phyloP scores from a whole-genome alignment of 2,113 vertebrate genomes.

The Arenaria interpres region DNA sequence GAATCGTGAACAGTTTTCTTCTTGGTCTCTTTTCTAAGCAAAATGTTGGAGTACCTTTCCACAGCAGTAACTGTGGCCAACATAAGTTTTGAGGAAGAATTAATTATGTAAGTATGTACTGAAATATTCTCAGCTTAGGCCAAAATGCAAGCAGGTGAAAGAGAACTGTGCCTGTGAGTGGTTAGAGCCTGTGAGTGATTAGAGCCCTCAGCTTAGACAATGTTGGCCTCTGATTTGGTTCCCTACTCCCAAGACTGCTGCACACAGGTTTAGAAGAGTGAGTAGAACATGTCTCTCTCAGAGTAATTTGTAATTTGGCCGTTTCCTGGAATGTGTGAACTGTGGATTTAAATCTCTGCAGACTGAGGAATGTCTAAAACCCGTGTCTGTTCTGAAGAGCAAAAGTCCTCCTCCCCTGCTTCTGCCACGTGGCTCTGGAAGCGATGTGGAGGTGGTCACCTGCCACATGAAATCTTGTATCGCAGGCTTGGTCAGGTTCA shows the following conservation, averaged over 20 bases:
- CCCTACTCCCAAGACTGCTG: background rate
- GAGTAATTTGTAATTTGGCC: background rate
- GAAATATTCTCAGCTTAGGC: background rate
- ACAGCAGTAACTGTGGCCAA: background rate
- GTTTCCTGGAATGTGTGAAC: background rate
- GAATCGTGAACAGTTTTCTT: background rate
- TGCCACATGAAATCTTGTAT: background rate
- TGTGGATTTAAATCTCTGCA: background rate
- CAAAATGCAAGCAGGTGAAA: slow-evolving; percentile 13
- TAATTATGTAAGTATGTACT: background rate
- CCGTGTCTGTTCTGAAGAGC: background rate
- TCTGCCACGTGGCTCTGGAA: background rate
- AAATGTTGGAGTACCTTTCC: background rate
- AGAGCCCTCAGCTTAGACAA: background rate
- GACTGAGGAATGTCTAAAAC: background rate
- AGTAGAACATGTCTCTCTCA: background rate
- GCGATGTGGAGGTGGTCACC: background rate
- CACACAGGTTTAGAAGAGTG: background rate
- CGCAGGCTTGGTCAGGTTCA: background rate
- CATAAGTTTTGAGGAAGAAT: background rate
- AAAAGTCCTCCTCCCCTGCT: background rate
- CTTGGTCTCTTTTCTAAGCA: background rate
- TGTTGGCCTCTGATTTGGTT: background rate
- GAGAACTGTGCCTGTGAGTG: background rate
- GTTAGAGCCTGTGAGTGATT: too few species aligned